These are phyloP conservation scores for Echiichthys vipera DNA, from an alignment of 2,797 vertebrate species.

Conservation along the genomic window DNA sequence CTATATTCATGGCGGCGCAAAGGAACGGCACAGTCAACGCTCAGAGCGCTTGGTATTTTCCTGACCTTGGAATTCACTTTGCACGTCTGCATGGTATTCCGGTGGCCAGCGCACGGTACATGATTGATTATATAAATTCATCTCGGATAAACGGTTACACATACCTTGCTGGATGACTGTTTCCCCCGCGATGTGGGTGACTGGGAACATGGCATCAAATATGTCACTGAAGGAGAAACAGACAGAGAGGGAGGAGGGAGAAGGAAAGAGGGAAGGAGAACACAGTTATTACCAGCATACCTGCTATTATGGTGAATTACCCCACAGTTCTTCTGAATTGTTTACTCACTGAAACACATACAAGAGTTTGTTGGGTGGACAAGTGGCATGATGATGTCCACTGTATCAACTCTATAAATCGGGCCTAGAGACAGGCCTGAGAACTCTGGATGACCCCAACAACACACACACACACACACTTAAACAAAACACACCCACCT, in stretches of 20 bases:
- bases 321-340: neutral
- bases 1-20: neutral
- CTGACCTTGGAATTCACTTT: neutral
- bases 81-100: neutral
- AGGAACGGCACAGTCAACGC: neutral
- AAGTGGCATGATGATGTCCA: slow-evolving; percentile 29
- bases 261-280: slow-evolving; percentile 3
- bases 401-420: slow-evolving; percentile 41
- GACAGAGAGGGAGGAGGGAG: slow-evolving; percentile 9
- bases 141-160: slow-evolving; percentile 38
- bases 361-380: neutral
- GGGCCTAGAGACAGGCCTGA: slow-evolving; percentile 24
- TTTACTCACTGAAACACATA: slow-evolving; percentile 10
- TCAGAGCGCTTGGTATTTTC: neutral
- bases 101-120: neutral
- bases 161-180: slow-evolving; percentile 97
- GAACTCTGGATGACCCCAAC: slow-evolving; percentile 65
- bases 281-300: slow-evolving; percentile 35
- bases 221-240: slow-evolving; percentile 89
- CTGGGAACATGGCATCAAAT: slow-evolving; percentile 98
- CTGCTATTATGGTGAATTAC: slow-evolving; percentile 7
- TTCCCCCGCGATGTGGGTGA: slow-evolving; percentile 96
- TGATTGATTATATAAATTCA: neutral
- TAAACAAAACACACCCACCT: slow-evolving; percentile 29
- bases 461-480: slow-evolving; percentile 23